Evolutionary conservation across 1,140 invertebrate species (phyloP).

Genomic region (Idris sp.): DNA sequence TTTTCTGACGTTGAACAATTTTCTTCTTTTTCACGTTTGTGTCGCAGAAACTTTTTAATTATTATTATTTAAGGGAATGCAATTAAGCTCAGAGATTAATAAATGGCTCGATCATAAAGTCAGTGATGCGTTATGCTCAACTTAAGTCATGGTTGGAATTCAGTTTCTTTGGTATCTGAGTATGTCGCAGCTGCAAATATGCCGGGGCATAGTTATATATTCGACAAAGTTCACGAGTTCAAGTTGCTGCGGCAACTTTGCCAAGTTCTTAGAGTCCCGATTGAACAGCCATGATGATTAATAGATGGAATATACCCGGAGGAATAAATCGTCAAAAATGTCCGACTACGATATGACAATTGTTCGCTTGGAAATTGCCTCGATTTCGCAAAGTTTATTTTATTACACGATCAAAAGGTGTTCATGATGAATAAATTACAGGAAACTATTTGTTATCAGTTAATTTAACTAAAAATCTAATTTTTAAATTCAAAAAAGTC

Average conservation of each 20-base stretch:
- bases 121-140: slow-evolving; percentile 25
- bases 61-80: slow-evolving; percentile 27
- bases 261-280: slow-evolving; percentile 41
- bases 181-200: slow-evolving; percentile 40
- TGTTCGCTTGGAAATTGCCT: slow-evolving; percentile 21
- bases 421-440: no score
- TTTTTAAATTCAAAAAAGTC: no score
- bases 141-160: slow-evolving; percentile 48
- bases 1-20: background rate
- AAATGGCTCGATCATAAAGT: slow-evolving; percentile 32
- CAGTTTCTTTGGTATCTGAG: slow-evolving; percentile 45
- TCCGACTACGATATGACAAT: slow-evolving; percentile 6
- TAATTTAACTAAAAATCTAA: no score
- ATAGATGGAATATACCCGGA: slow-evolving; percentile 36
- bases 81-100: slow-evolving; percentile 36
- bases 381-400: slow-evolving; percentile 3
- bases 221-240: slow-evolving; percentile 41
- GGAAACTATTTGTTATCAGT: no score
- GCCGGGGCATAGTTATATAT: slow-evolving; percentile 33
- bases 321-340: slow-evolving; percentile 35
- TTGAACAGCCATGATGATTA: slow-evolving; percentile 43
- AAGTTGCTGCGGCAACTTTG: slow-evolving; percentile 43
- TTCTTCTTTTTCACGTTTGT: background rate
- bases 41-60: background rate
- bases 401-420: background rate